Base-by-base conservation (phyloP, 1,140 invertebrate genomes). In the Ceratina australensis region DNA sequence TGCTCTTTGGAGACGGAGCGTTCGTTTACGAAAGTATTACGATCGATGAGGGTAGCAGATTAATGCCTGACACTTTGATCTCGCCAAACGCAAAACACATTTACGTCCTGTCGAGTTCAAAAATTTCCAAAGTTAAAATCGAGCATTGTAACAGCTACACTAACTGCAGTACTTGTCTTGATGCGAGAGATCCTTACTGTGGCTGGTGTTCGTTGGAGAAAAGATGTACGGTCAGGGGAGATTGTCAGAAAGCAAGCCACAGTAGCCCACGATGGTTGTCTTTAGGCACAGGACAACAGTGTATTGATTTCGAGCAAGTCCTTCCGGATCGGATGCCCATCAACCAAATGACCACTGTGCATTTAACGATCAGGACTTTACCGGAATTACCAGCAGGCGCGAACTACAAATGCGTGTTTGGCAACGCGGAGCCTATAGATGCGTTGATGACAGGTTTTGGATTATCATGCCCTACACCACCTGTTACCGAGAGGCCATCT, bases 151-250 rank as follows among this genome's bases (percentile, higher is more conserved):
- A 95, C 56, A 95, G 95, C 86, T 97, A 98, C 89, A 95, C 94
- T 3, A 98, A 97, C 81, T 99, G 98, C 92, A 96, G 95, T 4
- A 93, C 95, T 16, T 99, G 98, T 91, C 93, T 99, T 12, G 96
- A 96, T 88, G 97, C 97, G 0, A 95, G 95, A 86, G 98, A 99
- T 93, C 98, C 98, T 2, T 98, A 99, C 88, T 99, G 98, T 93
- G 98, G 98, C 15, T 99, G 98, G 98, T 99, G 98, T 92, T 98
- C 98, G 0, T 91, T 99, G 73, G 98, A 99, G 90, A 98, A 98
- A 93, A 94, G 97, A 66, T 98, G 97, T 89, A 98, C 97, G 0
- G 94, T 98, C 1, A 94, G 97, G 83, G 95, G 94, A 79, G 96
- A 96, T 59, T 98, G 97, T 90, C 96, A 98, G 87, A 97, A 98